These are phyloP conservation scores for Drosophila ficusphila DNA, from an alignment of 1,140 invertebrate genomes.

Conservation along the genomic window DNA sequence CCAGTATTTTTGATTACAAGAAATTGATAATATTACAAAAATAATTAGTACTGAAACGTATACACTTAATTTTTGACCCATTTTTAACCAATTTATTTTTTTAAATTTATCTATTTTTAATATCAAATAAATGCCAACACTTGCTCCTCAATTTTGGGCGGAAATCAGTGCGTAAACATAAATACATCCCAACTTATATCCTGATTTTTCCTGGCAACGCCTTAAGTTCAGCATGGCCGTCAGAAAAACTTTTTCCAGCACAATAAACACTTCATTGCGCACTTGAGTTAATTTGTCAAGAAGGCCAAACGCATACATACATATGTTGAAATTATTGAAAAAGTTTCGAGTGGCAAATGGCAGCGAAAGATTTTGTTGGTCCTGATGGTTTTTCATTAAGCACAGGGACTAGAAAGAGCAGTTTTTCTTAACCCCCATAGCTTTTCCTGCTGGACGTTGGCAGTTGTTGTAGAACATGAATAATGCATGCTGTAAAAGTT, in stretches of 20 bases:
- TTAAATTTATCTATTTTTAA: background rate
- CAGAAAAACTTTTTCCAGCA: slow-evolving; percentile 55
- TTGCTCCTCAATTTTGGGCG: background rate
- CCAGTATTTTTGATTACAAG: background rate
- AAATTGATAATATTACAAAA: background rate
- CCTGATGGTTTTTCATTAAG: slow-evolving; percentile 70
- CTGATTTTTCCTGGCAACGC: slow-evolving; percentile 8
- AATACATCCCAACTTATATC: background rate
- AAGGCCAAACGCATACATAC: slow-evolving; percentile 53
- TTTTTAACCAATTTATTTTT: background rate
- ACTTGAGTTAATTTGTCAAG: slow-evolving; percentile 82
- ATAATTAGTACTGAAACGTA: no score
- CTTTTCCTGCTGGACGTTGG: slow-evolving; percentile 23
- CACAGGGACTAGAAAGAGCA: background rate
- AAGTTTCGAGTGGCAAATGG: slow-evolving; percentile 62
- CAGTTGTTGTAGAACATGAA: slow-evolving; percentile 74
- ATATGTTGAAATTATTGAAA: slow-evolving; percentile 72
- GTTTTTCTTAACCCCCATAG: background rate
- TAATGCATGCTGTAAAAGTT: slow-evolving; percentile 73
- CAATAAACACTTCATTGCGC: slow-evolving; percentile 79
- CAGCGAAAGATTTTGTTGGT: slow-evolving; percentile 24
- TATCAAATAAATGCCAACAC: background rate
- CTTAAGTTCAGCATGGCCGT: slow-evolving; percentile 13
- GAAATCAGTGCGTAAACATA: background rate
- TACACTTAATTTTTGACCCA: background rate